Evolutionary conservation across 2,113 vertebrate genomes (phyloP).

Genomic region (Eurypyga helias): DNA sequence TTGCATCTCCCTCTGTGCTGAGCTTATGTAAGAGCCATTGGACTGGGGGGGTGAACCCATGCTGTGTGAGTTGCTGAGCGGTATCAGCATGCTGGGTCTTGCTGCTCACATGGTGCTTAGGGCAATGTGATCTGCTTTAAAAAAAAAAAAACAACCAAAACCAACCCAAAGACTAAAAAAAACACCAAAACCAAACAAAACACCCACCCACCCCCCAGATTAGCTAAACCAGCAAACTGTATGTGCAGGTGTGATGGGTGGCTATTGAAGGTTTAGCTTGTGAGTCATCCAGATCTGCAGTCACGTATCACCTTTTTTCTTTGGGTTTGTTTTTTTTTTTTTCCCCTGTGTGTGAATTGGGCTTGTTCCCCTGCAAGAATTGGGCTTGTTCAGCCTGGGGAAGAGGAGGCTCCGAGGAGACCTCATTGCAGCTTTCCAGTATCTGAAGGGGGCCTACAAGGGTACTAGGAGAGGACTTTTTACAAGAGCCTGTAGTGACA

Average conservation of each 20-base stretch:
- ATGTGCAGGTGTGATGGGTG: neutral
- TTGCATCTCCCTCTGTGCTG: neutral
- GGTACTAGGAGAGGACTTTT: too few species aligned
- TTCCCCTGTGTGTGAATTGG: too few species aligned
- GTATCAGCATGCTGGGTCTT: neutral
- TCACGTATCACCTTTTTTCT: neutral
- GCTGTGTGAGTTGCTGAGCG: neutral
- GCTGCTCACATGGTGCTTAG: neutral
- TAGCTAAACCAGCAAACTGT: neutral
- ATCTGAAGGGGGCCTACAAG: too few species aligned
- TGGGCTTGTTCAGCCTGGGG: too few species aligned
- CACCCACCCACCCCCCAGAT: neutral
- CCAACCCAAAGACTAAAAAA: neutral
- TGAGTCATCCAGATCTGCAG: neutral
- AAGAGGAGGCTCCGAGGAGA: too few species aligned
- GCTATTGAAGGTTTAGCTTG: neutral
- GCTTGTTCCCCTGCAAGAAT: too few species aligned
- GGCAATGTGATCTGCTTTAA: neutral
- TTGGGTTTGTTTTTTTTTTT: too few species aligned
- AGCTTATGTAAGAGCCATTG: neutral
- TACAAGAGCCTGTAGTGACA: too few species aligned
- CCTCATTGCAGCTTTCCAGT: too few species aligned
- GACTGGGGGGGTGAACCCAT: neutral
- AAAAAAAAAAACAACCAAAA: neutral
- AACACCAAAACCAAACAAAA: neutral